Percentiles rank a stretch among this genome's conserved stretches.
Evolutionary conservation across 2,888 invertebrate species (phyloP).

Genomic region (Drosophila austrosaltans): DNA sequence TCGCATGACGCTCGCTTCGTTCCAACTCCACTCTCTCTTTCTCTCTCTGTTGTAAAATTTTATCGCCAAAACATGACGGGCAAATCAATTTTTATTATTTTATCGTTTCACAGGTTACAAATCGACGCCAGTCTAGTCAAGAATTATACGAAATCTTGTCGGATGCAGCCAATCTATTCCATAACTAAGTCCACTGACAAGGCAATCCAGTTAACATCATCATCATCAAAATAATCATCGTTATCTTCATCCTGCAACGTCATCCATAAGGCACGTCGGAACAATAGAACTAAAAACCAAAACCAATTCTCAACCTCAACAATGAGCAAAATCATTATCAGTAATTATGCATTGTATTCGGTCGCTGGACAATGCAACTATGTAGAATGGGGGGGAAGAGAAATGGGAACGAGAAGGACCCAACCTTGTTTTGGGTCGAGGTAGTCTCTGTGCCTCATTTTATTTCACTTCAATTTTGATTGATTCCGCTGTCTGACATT

Average conservation of each 20-base stretch:
- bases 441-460: conserved; percentile 31
- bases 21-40: background rate
- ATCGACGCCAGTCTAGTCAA: conserved; percentile 5
- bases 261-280: conserved; percentile 43
- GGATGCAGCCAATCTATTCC: conserved; percentile 45
- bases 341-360: conserved; percentile 77
- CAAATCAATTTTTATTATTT: conserved; percentile 77
- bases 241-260: conserved; percentile 36
- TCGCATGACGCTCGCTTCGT: conserved; percentile 62
- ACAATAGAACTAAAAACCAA: conserved; percentile 61
- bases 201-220: conserved; percentile 46
- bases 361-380: conserved; percentile 28
- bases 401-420: conserved; percentile 21
- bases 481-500: conserved; percentile 68
- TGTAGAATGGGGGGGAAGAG: background rate
- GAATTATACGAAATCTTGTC: conserved; percentile 23
- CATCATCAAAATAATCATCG: conserved; percentile 35
- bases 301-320: conserved; percentile 45
- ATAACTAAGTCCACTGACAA: conserved; percentile 56
- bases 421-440: conserved; percentile 28
- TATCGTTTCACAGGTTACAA: conserved; percentile 53
- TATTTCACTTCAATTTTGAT: conserved; percentile 51
- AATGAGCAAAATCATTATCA: conserved; percentile 76
- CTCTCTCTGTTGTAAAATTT: conserved; percentile 58
- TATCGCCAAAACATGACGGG: conserved; percentile 68